Evolutionary conservation across 2,888 invertebrate genomes (phyloP), one percentile per base, ranked within the genome.

Genomic region (Merodon equestris): DNA sequence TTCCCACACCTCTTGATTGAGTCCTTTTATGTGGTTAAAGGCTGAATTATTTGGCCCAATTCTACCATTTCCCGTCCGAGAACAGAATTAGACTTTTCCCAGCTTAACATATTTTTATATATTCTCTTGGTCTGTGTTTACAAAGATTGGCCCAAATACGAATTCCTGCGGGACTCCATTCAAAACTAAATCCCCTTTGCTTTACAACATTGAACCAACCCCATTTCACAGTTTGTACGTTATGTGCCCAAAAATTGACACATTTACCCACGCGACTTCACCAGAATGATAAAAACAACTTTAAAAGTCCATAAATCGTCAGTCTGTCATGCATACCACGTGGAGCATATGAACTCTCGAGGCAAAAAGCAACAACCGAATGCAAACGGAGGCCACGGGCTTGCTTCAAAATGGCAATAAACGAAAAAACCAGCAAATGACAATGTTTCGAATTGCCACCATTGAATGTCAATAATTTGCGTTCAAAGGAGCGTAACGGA

Each of bases 401-500:
- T 7, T 7, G 27, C 3, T 2, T 27, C 2, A 7, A 27, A 27
- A 27, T n/a, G n/a, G 7, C 27, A 27, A 27, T 4, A 27, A 27
- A 27, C 27, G 27, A 7, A 27, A 27, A 27, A 27, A 7, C 27
- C 45, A 9, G 1, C 14, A 54, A 76, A 56, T 60, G 54, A 72
- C 76, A 76, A 72, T 72, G 72, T 67, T 57, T 71, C 38, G 48
- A 53, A 60, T 66, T 51, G 56, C 56, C 60, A 56, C 76, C 66
- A 76, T 72, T 66, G 76, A 76, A 66, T 72, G 76, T 72, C 76
- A 72, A 76, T 72, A 76, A 72, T 76, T 72, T 76, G 56, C 64
- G 36, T 66, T 67, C 48, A 14, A 12, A 10, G 10, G 44, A 19
- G 34, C 36, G 27, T 27, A 27, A 7, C 27, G 27, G n/a, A 27